Base-by-base conservation (phyloP, 2,797 vertebrate genomes). In the Nannoperca australis region DNA sequence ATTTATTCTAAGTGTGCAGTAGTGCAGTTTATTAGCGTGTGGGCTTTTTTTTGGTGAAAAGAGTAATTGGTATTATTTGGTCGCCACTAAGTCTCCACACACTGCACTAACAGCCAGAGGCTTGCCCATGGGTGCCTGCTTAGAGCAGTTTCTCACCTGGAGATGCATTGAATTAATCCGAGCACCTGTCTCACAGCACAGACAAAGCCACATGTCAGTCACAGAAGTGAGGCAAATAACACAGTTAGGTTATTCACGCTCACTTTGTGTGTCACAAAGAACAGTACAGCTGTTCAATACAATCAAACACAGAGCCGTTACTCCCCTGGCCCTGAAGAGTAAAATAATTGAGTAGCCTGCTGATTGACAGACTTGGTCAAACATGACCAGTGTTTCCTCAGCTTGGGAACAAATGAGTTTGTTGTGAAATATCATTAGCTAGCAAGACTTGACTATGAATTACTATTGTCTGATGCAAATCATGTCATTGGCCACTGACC, bases 161-260 rank as follows among this genome's bases (percentile, higher is more conserved):
- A 74, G 58, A 64, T 27, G 45, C 63, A 61, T 30, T 70, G 64
- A 82, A 76, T 6, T 17, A 86, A 85, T 87, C 65, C 81, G 66
- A 84, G 70, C 60, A 73, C 72, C 81, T 82, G 72, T 73, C 61
- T 83, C 45, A 45, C 60, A 93, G 89, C 78, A 91, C 56, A 65
- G 91, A 90, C 82, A 91, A 78, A 79, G 85, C 68, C 47, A 65
- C 78, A 58, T 90, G 93, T 84, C 80, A 90, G 85, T 92, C 88
- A 83, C 81, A 88, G 91, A 78, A 89, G 89, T 90, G 91, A 84
- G 87, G 85, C 74, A 93, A 92, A 93, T 93, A 89, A 86, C 84
- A 88, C 89, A 88, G 89, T 69, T 81, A 93, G 89, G 80, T 91
- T 93, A 94, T 92, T 94, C 82, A 86, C 45, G 84, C 79, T 94